Evolutionary conservation across 2,797 vertebrate species (phyloP), one percentile per base, ranked within the genome.

Genomic region (Australoheros facetus): DNA sequence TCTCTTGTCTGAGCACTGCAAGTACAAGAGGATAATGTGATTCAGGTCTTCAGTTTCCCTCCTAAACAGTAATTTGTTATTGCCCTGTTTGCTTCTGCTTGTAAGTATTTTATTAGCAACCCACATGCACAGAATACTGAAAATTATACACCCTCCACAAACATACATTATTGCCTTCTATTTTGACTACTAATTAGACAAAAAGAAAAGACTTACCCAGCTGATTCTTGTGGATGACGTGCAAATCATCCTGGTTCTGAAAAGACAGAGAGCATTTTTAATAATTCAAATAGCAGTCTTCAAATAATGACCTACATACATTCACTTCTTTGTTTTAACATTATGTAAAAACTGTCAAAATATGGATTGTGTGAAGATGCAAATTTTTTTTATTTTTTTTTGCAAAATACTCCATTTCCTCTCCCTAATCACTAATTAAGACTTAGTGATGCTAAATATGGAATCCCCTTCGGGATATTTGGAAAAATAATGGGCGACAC

Each of bases 141-240:
- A 45, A 28, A 12, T 48, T 48, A 66, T 1, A 64, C 59, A 58
- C 1, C 6, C 5, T 23, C 57, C 28, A 11, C 11, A 28, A 48
- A 66, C 23, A 66, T 16, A 45, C 42, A 66, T 21, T 66, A 2
- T 26, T 30, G 2, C 26, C 23, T 23, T 2, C 16, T 13, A 55
- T 28, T 74, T 69, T 37, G 42, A 58, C 26, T 19, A 5, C 32
- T 21, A 53, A 85, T 70, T 26, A 66, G 21, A 53, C 56, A 32
- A 2, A 21, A 39, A 77, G 75, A 69, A 55, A 11, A 75, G 26
- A 95, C 95, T 96, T 85, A 96, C 95, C 82, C 48, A 95, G 93
- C 30, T 90, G 94, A 81, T 89, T 94, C 90, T 91, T 90, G 82
- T 91, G 87, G 79, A 82, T 81, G 85, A 73, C 91, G 19, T 87